phyloP scores from a whole-genome alignment of 1,140 invertebrate genomes.

The Metopolophium dirhodum region DNA sequence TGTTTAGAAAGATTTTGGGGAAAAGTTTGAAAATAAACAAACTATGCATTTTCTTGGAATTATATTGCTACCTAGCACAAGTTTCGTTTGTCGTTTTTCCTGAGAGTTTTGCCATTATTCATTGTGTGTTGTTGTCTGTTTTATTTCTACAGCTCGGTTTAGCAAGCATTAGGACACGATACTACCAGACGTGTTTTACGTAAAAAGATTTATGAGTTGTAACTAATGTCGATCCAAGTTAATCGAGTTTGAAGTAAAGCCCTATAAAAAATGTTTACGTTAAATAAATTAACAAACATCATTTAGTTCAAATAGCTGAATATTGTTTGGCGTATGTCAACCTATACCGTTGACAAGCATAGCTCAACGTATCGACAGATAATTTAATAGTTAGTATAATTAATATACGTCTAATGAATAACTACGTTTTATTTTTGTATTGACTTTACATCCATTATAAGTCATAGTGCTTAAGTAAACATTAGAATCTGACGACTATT shows the following conservation, averaged over 20 bases:
- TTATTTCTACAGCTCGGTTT: background rate
- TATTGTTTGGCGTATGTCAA: background rate
- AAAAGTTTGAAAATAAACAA: background rate
- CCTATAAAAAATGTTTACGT: background rate
- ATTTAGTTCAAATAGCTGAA: background rate
- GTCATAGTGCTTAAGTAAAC: too few relatives aligned
- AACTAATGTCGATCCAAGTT: background rate
- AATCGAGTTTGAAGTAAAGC: background rate
- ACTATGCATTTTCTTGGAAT: background rate
- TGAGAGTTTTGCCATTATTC: background rate
- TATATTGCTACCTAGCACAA: background rate
- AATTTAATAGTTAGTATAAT: background rate
- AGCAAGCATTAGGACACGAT: background rate
- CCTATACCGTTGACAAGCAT: background rate
- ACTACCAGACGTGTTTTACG: constrained; percentile 20
- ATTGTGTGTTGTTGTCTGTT: background rate
- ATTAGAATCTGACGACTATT: too few relatives aligned
- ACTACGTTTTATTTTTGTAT: too few relatives aligned
- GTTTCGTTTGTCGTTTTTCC: background rate
- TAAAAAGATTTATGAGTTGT: background rate
- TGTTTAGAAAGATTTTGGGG: background rate
- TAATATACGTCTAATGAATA: too few relatives aligned
- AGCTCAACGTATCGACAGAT: background rate
- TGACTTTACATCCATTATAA: too few relatives aligned
- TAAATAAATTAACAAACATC: background rate